Evolutionary conservation across 2,113 vertebrate genomes (phyloP).

Genomic region (Phasianus colchicus): DNA sequence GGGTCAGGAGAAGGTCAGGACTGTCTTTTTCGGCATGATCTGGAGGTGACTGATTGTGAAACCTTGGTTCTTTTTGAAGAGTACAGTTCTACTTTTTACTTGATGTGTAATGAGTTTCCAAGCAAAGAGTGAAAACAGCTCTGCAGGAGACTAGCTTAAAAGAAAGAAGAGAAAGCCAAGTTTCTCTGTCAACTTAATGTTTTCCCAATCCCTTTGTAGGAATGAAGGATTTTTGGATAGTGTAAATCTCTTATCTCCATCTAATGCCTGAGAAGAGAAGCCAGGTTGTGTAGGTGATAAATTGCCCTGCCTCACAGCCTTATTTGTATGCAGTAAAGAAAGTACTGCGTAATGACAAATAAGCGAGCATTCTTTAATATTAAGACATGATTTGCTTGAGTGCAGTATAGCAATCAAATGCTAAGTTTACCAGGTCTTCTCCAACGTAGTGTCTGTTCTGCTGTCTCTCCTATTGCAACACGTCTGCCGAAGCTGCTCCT

Average conservation of each 20-base stretch:
- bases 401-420: neutral
- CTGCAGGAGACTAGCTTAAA: neutral
- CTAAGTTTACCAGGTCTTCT: neutral
- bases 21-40: neutral
- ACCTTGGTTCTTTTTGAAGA: neutral
- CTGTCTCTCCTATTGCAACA: neutral
- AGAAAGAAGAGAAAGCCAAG: neutral
- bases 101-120: neutral
- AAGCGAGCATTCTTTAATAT: neutral
- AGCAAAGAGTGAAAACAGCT: slow-evolving; percentile 18
- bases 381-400: neutral
- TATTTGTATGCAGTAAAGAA: neutral
- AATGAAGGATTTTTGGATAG: neutral
- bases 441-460: neutral
- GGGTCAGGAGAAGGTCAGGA: neutral
- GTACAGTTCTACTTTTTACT: neutral
- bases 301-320: neutral
- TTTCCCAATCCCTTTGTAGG: neutral
- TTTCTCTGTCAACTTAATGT: neutral
- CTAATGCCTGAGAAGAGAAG: neutral
- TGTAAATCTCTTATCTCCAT: neutral
- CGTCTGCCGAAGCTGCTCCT: neutral
- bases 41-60: neutral
- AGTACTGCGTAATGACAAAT: neutral
- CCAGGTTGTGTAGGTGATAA: neutral